Evolutionary conservation across 2,797 vertebrate genomes (phyloP), one percentile per base, ranked within the genome.

Genomic region (Sebastes kiyomatsui): DNA sequence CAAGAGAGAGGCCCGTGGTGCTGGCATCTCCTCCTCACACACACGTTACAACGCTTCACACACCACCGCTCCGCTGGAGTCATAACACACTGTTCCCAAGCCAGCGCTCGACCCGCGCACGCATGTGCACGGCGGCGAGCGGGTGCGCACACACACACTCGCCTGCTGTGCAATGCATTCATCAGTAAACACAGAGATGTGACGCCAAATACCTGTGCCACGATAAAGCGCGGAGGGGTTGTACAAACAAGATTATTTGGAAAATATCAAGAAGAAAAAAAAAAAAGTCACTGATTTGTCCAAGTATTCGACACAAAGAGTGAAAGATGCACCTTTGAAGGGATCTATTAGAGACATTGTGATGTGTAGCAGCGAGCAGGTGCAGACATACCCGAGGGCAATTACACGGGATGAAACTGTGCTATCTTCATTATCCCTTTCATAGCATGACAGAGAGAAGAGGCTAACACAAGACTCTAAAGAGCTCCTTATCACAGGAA

Each of bases 1-100:
- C 91, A 94, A 92, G 90, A 93, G 93, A 93, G 93, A 86, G 92
- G 86, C 90, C 90, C 81, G 77, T 93, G 89, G 90, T 87, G 93
- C 81, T 95, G 94, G 92, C 94, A 94, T 90, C 89, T 91, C 83
- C 77, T 88, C 87, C 78, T 75, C 80, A 22, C 78, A 87, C 87
- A 85, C 82, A 80, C 81, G 38, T 76, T 75, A 87, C 87, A 84
- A 69, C 49, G 80, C 80, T 82, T 84, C 88, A 88, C 83, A 91
- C 88, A 87, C 78, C 80, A 79, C 14, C 46, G 75, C 87, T 77
- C 87, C 25, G 86, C 79, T 84, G 85, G 83, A 90, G 83, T 85
- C 87, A 73, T 81, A 84, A 83, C 89, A 87, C 76, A 60, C 85
- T 77, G 87, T 83, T 89, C 78, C 84, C 74, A 55, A 74, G 75